These are phyloP conservation scores for Hermaeophaga mercurialis DNA, from an alignment of 2,888 invertebrate genomes.

Conservation along the genomic window DNA sequence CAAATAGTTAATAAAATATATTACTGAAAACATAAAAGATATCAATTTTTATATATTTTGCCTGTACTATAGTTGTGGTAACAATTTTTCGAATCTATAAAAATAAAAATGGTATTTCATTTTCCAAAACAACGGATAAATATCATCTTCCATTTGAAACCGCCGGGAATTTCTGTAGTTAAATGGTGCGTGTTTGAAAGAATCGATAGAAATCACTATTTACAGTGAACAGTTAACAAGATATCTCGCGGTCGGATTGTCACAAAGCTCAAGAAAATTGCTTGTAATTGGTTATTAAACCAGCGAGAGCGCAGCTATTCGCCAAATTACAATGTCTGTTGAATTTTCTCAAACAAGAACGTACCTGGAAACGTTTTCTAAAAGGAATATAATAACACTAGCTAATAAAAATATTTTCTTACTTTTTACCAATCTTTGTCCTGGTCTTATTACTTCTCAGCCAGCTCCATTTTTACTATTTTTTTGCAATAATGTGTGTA, in stretches of 20 bases:
- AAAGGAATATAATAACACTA: too few species aligned
- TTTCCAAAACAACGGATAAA: not conserved
- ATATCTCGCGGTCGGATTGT: constrained; percentile 51
- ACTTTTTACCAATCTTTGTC: too few species aligned
- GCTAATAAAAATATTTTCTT: too few species aligned
- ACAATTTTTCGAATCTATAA: too few species aligned
- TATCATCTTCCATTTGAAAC: not conserved
- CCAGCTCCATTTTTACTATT: too few species aligned
- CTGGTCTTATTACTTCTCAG: too few species aligned
- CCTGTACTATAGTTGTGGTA: too few species aligned
- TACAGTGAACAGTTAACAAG: constrained; percentile 51
- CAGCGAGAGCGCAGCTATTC: constrained; percentile 39
- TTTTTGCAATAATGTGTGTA: too few species aligned
- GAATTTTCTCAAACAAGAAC: constrained; percentile 6
- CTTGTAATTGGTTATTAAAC: constrained; percentile 49
- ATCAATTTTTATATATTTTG: too few species aligned
- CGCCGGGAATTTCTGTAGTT: constrained; percentile 10
- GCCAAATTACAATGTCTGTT: constrained; percentile 27
- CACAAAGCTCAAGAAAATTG: constrained; percentile 45
- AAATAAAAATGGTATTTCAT: too few species aligned
- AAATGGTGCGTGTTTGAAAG: constrained; percentile 39
- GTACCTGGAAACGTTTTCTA: not conserved
- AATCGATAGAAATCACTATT: constrained; percentile 47
- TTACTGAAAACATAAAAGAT: too few species aligned
- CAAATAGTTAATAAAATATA: too few species aligned